These are phyloP conservation scores for Clusia tigrina DNA, from an alignment of 2,888 invertebrate genomes.

Conservation along the genomic window DNA sequence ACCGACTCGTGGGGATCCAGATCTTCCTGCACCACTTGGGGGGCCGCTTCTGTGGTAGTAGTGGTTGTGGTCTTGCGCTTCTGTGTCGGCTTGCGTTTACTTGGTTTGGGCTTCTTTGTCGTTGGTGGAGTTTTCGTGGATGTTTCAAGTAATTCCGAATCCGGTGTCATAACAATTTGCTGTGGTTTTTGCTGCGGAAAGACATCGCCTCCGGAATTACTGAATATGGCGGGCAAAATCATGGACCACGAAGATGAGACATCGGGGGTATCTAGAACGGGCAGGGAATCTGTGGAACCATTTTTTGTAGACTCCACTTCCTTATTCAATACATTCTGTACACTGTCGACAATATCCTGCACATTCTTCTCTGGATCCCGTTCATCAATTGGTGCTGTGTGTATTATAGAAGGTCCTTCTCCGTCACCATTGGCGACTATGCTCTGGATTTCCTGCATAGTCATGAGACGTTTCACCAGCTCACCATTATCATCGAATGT, in stretches of 20 bases:
- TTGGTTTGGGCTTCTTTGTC: constrained; percentile 51
- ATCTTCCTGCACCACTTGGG: constrained; percentile 53
- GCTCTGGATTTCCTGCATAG: constrained; percentile 82
- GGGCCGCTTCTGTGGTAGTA: constrained; percentile 43
- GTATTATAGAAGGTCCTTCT: constrained; percentile 66
- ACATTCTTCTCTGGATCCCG: constrained; percentile 74
- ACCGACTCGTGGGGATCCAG: constrained; percentile 55
- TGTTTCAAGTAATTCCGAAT: constrained; percentile 61
- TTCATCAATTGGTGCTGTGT: constrained; percentile 58
- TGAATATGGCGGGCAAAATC: constrained; percentile 81
- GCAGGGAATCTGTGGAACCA: constrained; percentile 55
- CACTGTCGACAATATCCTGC: constrained; percentile 81
- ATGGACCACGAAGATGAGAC: constrained; percentile 82
- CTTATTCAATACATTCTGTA: constrained; percentile 82
- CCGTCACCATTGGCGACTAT: constrained; percentile 84
- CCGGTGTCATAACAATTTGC: constrained; percentile 64
- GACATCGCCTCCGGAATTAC: constrained; percentile 73
- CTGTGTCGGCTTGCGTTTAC: constrained; percentile 55
- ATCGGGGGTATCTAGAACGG: constrained; percentile 74
- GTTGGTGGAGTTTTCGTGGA: constrained; percentile 46
- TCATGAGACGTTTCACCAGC: constrained; percentile 83
- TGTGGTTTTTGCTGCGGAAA: constrained; percentile 67
- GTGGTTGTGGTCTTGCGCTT: constrained; percentile 48
- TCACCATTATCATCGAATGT: constrained; percentile 86
- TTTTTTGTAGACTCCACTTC: constrained; percentile 72